Percentiles rank a stretch among this genome's conserved stretches.
phyloP scores from a whole-genome alignment of 2,888 invertebrate species.

The Orchesella flavescens region DNA sequence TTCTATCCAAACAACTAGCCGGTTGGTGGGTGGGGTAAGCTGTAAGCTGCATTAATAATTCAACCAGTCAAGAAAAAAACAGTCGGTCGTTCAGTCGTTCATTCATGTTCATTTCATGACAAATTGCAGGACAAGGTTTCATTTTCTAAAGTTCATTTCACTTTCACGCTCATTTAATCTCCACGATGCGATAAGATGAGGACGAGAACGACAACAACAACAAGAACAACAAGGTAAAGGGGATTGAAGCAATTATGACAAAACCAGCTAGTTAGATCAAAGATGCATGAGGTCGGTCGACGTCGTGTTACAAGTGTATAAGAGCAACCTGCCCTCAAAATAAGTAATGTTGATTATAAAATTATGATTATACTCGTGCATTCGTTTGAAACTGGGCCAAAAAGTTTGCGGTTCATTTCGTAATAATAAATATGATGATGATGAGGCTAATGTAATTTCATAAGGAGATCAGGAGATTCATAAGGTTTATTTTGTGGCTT shows the following conservation, averaged over 20 bases:
- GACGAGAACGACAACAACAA: neutral
- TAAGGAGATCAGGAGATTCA: neutral
- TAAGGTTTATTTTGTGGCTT: no score
- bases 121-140: slow-evolving; percentile 36
- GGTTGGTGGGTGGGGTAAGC: slow-evolving; percentile 36
- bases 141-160: slow-evolving; percentile 25
- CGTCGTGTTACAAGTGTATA: neutral
- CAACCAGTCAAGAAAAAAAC: neutral
- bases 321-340: neutral
- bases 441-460: neutral
- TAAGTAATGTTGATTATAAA: neutral
- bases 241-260: neutral
- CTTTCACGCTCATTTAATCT: slow-evolving; percentile 35
- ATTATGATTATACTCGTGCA: neutral
- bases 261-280: neutral
- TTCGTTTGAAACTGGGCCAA: slow-evolving; percentile 49
- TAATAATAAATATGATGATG: slow-evolving; percentile 7
- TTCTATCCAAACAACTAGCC: neutral
- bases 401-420: slow-evolving; percentile 23
- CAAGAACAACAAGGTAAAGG: neutral
- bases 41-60: slow-evolving; percentile 27
- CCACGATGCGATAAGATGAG: neutral
- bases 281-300: neutral
- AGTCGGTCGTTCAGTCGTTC: neutral
- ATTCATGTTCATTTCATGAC: slow-evolving; percentile 8